Conservation (phyloP, 2,888 invertebrate species). For the Latrodectus elegans region DNA sequence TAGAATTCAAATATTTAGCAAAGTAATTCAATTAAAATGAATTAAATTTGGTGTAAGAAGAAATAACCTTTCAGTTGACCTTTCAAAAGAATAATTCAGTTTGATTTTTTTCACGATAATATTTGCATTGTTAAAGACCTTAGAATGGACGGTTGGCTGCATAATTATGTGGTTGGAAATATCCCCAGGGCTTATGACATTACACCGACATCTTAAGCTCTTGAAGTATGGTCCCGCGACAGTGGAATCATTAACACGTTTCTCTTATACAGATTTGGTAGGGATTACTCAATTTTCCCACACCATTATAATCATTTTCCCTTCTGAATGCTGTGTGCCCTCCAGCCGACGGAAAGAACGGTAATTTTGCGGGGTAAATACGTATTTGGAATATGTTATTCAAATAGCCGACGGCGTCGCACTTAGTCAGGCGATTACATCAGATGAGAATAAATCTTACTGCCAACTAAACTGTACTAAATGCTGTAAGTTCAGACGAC, state of each 20-base stretch:
- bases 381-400: conserved; percentile 28
- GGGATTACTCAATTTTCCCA: conserved; percentile 17
- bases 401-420: conserved; percentile 17
- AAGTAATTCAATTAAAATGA: too few species aligned
- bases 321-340: not conserved
- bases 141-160: not conserved
- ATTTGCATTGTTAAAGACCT: not conserved
- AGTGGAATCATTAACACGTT: not conserved
- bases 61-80: too few species aligned
- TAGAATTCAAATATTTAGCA: too few species aligned
- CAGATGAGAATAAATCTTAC: too few species aligned
- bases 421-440: too few species aligned
- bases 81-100: not conserved
- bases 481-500: too few species aligned
- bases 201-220: conserved; percentile 14
- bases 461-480: too few species aligned
- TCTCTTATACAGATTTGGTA: not conserved
- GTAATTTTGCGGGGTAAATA: conserved; percentile 2
- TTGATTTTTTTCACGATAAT: conserved; percentile 3
- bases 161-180: not conserved
- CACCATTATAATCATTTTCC: not conserved
- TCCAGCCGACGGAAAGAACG: not conserved
- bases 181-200: not conserved
- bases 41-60: too few species aligned
- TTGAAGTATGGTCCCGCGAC: conserved; percentile 13